These are phyloP conservation scores for Acanthosepion esculentum DNA, from an alignment of 2,888 invertebrate species.

Conservation along the genomic window DNA sequence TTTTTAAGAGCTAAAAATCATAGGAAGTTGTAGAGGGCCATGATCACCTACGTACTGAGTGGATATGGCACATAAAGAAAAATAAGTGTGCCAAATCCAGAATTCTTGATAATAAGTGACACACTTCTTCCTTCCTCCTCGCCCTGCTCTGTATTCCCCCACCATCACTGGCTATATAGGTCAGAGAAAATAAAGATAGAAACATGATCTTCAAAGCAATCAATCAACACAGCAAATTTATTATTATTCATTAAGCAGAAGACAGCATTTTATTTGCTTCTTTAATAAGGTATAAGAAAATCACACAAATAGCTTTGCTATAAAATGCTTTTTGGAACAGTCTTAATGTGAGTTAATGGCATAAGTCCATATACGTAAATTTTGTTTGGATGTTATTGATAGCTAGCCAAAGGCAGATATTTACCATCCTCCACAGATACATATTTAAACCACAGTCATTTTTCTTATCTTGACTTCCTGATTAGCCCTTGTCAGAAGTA, in stretches of 20 bases:
- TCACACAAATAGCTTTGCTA: neutral
- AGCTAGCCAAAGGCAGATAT: neutral
- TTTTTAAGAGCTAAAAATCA: too few species aligned
- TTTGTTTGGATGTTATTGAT: constrained; percentile 15
- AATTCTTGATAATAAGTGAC: too few species aligned
- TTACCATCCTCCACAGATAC: neutral
- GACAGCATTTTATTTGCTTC: neutral
- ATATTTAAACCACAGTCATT: neutral
- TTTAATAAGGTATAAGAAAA: neutral
- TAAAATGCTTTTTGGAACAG: neutral
- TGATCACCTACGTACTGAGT: too few species aligned
- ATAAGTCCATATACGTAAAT: neutral
- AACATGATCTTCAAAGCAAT: too few species aligned
- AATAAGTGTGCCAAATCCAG: too few species aligned
- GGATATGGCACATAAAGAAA: too few species aligned
- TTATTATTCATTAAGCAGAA: neutral
- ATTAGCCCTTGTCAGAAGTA: neutral
- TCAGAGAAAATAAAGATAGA: too few species aligned
- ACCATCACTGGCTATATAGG: too few species aligned
- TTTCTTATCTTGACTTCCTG: neutral
- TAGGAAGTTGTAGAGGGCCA: too few species aligned
- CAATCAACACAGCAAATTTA: neutral
- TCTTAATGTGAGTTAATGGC: neutral
- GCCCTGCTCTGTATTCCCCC: too few species aligned
- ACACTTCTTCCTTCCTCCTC: too few species aligned